Evolutionary conservation across 2,888 invertebrate species (phyloP), one percentile per base, ranked within the genome.

Genomic region (Mylabris sibirica): DNA sequence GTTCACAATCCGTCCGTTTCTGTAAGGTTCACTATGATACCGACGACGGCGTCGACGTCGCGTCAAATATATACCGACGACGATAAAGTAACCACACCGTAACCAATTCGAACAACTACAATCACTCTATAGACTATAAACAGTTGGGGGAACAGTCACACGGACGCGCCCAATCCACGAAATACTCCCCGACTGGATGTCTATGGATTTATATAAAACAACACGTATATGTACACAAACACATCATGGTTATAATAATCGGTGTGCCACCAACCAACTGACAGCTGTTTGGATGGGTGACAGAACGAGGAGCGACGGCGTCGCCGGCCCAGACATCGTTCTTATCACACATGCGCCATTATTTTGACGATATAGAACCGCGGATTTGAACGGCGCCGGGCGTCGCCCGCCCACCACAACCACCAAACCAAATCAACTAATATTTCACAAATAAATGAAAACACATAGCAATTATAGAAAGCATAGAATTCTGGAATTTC

Each of bases 251-350:
- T 3, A 12, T 38, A 38, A 72, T 71, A 72, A 75, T 71, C 77
- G 73, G 74, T 22, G 53, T 20, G 73, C 75, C 67, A 66, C 20
- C 12, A 72, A 70, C 76, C 68, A 68, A 79, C 79, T 79, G 78
- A 78, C 79, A 76, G 74, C 71, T 68, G 70, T 65, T 64, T 60
- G 72, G n/a, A 44, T 71, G 67, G 60, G 63, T 73, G 75, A 70
- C 75, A 72, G 73, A 64, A 57, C 70, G 72, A 69, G 70, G 73
- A 73, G 76, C 77, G 72, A 74, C 75, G 74, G 70, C 75, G 69
- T 72, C 57, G 57, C 77, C 74, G 73, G 72, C 20, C 63, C 70
- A 53, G 57, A 20, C 57, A 57, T 6, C 14, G 63, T 38, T 60
- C 67, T 68, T 59, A 59, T 57, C 63, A 66, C 74, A 75, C 76